phyloP scores from a whole-genome alignment of 2,888 invertebrate genomes.

The Syritta pipiens region DNA sequence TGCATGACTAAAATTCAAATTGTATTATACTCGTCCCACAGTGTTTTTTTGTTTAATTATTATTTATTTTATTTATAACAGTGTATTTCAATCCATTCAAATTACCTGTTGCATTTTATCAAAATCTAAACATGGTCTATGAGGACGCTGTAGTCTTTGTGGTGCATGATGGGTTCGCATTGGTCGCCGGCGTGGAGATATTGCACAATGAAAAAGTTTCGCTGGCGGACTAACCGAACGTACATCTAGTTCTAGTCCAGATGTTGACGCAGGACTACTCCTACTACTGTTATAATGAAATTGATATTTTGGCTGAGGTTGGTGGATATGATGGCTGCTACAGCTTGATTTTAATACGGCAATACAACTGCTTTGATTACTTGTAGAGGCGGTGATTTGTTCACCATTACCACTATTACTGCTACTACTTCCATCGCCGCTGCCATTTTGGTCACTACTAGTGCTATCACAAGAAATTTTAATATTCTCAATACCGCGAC shows the following conservation, averaged over 20 bases:
- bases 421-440: constrained; percentile 71
- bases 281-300: constrained; percentile 78
- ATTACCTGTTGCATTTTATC: constrained; percentile 97
- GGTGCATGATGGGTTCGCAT: constrained; percentile 81
- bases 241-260: constrained; percentile 78
- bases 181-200: constrained; percentile 82
- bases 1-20: not conserved
- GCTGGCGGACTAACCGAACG: constrained; percentile 80
- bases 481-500: constrained; percentile 80
- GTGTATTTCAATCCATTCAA: not conserved
- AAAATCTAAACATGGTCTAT: constrained; percentile 95
- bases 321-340: constrained; percentile 78
- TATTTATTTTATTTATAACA: not conserved
- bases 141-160: constrained; percentile 82
- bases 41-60: not conserved
- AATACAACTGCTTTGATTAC: constrained; percentile 72
- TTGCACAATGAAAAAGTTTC: constrained; percentile 82
- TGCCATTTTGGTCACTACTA: constrained; percentile 78
- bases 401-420: constrained; percentile 68
- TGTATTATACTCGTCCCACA: not conserved
- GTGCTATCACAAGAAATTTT: constrained; percentile 80
- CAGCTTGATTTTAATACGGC: constrained; percentile 77
- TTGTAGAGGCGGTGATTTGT: constrained; percentile 69
- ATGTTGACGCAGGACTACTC: constrained; percentile 78
- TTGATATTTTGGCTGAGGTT: constrained; percentile 78